Percentiles rank a stretch among this genome's conserved stretches.
Conservation (phyloP, 2,797 vertebrate genomes). For the Otolemur crassicaudatus region DNA sequence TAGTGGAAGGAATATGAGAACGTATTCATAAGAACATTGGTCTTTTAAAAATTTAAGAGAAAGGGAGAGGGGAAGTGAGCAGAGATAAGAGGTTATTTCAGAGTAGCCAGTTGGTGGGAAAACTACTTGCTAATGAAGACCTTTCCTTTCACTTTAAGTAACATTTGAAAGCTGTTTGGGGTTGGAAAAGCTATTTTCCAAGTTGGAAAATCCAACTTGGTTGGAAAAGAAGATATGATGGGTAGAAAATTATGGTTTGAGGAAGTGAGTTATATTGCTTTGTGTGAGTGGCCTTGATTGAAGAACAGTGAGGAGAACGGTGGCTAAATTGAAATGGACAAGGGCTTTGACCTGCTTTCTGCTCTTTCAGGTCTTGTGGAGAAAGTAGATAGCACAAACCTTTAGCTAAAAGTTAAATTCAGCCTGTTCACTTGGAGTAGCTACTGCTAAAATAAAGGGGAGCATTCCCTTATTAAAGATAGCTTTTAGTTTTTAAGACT, state of each 20-base stretch:
- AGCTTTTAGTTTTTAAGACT: neutral
- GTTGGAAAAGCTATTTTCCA: neutral
- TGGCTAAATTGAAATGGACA: neutral
- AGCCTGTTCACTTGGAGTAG: neutral
- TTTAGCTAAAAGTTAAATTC: conserved; percentile 7
- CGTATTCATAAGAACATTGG: conserved; percentile 1
- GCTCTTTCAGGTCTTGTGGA: neutral
- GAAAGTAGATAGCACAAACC: neutral
- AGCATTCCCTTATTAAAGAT: neutral
- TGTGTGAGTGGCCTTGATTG: neutral
- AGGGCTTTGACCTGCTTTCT: neutral
- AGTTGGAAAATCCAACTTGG: no score
- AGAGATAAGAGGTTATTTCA: neutral
- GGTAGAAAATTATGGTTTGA: conserved; percentile 40
- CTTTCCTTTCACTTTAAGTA: conserved; percentile 46
- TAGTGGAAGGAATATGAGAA: neutral
- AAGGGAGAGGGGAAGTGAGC: neutral
- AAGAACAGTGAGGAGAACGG: neutral
- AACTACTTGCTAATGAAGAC: conserved; percentile 26
- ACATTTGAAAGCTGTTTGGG: conserved; percentile 34
- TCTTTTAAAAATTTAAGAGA: neutral
- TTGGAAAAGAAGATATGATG: conserved; percentile 20
- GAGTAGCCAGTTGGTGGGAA: neutral
- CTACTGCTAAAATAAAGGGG: neutral
- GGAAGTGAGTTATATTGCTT: conserved; percentile 37